Evolutionary conservation across 2,113 vertebrate species (phyloP), one percentile per base, ranked within the genome.

Genomic region (Albula goreensis): DNA sequence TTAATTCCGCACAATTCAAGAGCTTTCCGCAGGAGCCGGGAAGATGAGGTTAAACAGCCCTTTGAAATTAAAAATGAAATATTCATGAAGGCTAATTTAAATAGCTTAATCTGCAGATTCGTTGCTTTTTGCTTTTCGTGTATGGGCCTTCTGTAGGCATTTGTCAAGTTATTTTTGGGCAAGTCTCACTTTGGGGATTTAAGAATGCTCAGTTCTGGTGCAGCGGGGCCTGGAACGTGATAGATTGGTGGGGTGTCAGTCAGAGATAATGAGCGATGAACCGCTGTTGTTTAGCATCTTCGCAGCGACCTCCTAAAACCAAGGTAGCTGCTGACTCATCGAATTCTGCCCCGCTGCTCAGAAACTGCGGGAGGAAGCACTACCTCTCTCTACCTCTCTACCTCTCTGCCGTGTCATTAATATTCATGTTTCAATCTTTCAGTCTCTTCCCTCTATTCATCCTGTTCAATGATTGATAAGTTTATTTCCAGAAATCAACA

Each of bases 1-100:
- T 56, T 56, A 56, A 85, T 48, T 78, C 78, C 85, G 60, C 79
- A 48, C 89, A 86, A 85, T 84, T 91, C 87, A 91, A 77, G 63
- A 87, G 53, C 53, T 56, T 56, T 56, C 53, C 53, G 83, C 50
- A 82, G 90, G 17, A 82, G 77, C 31, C 31, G 10, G 78, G 83
- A 88, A 93, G 91, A 90, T 88, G 52, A 89, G 88, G 92, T 91
- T 93, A 91, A 93, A 92, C 87, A 90, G 85, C 48, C 85, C 86
- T 93, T 92, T 89, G 89, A 90, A 92, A 91, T 86, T 82, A 85
- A 88, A 82, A 93, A 41, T 93, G 83, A 91, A 94, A 93, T 93
- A 94, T 94, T 92, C 90, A 94, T 92, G 92, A 93, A 84, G 53
- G 91, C 81, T 74, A 89, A 94, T 94, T 92, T 92, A 90, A 94